Conservation (phyloP, 2,888 invertebrate genomes). For the Hypolimnas misippus region DNA sequence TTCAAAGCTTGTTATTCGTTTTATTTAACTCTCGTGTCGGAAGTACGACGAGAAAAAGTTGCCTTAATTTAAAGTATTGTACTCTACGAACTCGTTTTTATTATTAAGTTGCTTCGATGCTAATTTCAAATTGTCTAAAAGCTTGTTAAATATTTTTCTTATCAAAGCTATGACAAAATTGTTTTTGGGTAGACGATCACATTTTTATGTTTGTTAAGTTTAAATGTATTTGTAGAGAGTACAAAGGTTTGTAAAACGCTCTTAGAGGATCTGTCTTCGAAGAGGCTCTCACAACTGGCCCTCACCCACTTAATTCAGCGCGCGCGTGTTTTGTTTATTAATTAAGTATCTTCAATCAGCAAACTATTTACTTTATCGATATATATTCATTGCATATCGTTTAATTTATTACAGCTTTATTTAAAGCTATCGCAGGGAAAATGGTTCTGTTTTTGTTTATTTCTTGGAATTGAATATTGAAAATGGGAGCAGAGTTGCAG, state of each 20-base stretch:
- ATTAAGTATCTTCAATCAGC: slow-evolving; percentile 35
- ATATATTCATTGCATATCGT: slow-evolving; percentile 3
- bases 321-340: slow-evolving; percentile 49
- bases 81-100: no score
- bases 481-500: background rate
- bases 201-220: background rate
- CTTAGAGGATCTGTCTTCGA: slow-evolving; percentile 27
- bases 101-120: no score
- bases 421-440: slow-evolving; percentile 1
- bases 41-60: no score
- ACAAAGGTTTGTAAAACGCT: slow-evolving; percentile 12
- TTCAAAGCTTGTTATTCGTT: slow-evolving; percentile 37
- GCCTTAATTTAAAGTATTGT: no score
- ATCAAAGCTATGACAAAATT: background rate
- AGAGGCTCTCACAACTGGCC: slow-evolving; percentile 37
- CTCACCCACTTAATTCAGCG: slow-evolving; percentile 43
- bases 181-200: background rate
- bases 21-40: slow-evolving; percentile 28
- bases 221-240: background rate
- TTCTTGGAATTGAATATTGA: background rate
- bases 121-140: no score
- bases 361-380: slow-evolving; percentile 28
- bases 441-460: background rate
- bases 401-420: slow-evolving; percentile 10
- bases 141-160: no score